phyloP scores from a whole-genome alignment of 2,113 vertebrate species.

The Geococcyx californianus region DNA sequence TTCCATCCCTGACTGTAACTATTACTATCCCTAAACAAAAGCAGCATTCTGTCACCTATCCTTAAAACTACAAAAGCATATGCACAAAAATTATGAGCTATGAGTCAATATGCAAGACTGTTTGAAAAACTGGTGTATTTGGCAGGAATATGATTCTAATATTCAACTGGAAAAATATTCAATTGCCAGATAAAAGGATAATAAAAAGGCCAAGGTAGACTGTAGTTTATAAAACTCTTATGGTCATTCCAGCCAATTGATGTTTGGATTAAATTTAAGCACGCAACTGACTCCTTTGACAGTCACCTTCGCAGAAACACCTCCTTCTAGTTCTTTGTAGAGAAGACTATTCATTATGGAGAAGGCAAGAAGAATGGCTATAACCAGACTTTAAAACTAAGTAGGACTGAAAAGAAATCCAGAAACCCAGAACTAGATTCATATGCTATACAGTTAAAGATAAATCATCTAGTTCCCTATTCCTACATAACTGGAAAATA shows the following conservation, averaged over 20 bases:
- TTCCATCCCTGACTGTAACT: not conserved
- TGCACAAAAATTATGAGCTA: not conserved
- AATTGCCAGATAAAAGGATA: not conserved
- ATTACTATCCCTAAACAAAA: not conserved
- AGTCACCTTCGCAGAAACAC: not conserved
- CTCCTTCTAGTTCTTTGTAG: not conserved
- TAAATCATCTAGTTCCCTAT: not conserved
- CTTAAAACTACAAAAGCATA: not conserved
- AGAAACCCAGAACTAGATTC: not conserved
- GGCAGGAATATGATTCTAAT: not conserved
- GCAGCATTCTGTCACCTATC: not conserved
- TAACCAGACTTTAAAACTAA: not conserved
- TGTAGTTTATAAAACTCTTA: not conserved
- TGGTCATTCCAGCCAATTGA: not conserved
- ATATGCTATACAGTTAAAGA: not conserved
- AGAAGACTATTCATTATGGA: not conserved
- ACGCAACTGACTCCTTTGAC: not conserved
- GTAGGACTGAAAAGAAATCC: not conserved
- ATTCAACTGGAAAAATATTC: not conserved
- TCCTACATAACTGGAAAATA: not conserved
- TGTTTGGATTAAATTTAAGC: not conserved
- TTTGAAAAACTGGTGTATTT: not conserved
- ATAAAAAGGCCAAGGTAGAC: not conserved
- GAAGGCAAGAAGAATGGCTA: not conserved
- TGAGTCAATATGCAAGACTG: not conserved